Evolutionary conservation across 2,113 vertebrate genomes (phyloP), one percentile per base, ranked within the genome.

Genomic region (Aphyosemion australe): DNA sequence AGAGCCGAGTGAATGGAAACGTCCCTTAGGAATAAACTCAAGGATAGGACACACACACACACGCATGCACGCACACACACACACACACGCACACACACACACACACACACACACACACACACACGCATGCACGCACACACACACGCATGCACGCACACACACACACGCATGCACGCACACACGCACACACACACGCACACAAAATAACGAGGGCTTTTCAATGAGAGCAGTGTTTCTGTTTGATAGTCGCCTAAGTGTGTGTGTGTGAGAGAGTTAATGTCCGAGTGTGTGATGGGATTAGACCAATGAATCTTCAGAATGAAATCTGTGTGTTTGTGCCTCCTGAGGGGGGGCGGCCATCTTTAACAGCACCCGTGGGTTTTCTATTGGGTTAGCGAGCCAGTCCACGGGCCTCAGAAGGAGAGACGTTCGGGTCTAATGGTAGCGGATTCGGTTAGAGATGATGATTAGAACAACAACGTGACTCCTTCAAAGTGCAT

Each of bases 371-470:
- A 58, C 86, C 87, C 84, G 72, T 86, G 89, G 86, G 84, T 85
- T 87, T 87, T 85, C 82, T 88, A 91, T 91, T 89, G 88, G 80
- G 85, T 91, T 91, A 91, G 70, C 69, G 80, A 64, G 82, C 77
- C 26, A 72, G 61, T 85, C 80, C 85, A 86, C 79, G 84, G 84
- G 83, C 79, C 86, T 79, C 76, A 84, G 78, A 91, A 91, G 80
- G 79, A 89, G 82, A 83, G 58, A 68, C 80, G 88, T 89, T 86
- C 84, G 83, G 84, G 87, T 88, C 89, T 91, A 91, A 91, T 91
- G 88, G 89, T 78, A 85, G 85, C 88, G 85, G 86, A 91, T 91
- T 79, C 79, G 59, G 86, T 91, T 91, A 91, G 79, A 85, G 76
- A 84, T 83, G 79, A 86, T 83, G 84, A 88, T 86, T 83, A 85